A percentile compares a stretch with the other conserved stretches of the same genome.
Conservation (phyloP, 2,888 invertebrate genomes). For the Anodontia alba region DNA sequence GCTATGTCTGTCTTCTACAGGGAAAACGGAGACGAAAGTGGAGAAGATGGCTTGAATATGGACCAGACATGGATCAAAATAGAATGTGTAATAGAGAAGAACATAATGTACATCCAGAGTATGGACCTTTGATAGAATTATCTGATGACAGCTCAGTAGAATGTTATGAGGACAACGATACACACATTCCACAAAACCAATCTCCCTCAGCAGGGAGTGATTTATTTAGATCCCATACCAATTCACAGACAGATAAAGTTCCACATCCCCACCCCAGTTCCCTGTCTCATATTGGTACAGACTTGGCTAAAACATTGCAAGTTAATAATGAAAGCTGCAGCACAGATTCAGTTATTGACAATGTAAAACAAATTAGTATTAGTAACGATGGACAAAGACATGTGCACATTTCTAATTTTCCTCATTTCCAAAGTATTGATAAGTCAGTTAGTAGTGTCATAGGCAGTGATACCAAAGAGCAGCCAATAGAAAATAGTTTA, state of each 20-base stretch:
- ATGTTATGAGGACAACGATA: background rate
- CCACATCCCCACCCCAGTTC: background rate
- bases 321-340: background rate
- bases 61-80: background rate
- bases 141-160: constrained; percentile 1
- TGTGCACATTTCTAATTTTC: no score
- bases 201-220: no score
- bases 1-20: background rate
- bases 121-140: background rate
- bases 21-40: background rate
- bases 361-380: constrained; percentile 1
- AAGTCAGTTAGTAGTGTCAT: background rate
- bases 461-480: background rate
- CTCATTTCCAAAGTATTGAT: background rate
- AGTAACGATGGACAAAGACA: background rate
- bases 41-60: background rate
- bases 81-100: background rate
- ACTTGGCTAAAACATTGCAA: background rate
- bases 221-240: no score
- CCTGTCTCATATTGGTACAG: background rate
- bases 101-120: background rate
- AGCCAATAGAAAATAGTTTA: background rate
- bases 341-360: background rate
- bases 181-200: no score
- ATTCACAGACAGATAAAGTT: background rate